Percentiles rank a stretch among this genome's conserved stretches.
These are phyloP conservation scores for Carcina quercana DNA, from an alignment of 2,888 invertebrate genomes.

Conservation along the genomic window DNA sequence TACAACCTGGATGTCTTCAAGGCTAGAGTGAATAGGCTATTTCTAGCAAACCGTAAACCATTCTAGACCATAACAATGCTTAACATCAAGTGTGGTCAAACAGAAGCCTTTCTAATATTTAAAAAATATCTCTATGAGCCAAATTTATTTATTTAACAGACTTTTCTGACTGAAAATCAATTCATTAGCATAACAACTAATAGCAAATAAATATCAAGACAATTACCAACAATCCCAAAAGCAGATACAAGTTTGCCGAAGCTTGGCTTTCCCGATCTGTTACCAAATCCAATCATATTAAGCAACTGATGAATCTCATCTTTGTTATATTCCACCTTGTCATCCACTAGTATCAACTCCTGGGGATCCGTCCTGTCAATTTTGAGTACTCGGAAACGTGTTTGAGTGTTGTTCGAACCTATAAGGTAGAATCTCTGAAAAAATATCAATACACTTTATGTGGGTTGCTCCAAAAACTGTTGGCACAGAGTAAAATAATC, in stretches of 20 bases:
- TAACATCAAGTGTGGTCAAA: no score
- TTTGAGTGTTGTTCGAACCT: constrained; percentile 95
- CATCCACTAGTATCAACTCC: constrained; percentile 88
- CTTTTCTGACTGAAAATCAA: no score
- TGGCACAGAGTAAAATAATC: no score
- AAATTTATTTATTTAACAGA: no score
- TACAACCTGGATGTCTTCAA: no score
- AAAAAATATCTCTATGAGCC: no score
- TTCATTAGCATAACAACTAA: neutral
- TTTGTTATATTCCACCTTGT: constrained; percentile 91
- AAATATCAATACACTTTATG: no score
- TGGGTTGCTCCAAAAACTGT: no score
- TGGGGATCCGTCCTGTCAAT: constrained; percentile 92
- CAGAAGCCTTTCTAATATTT: no score
- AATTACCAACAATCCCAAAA: constrained; percentile 93
- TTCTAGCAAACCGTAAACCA: no score
- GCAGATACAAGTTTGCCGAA: constrained; percentile 88
- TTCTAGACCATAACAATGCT: no score
- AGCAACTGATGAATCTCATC: constrained; percentile 90
- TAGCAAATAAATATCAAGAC: neutral
- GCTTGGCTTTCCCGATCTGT: constrained; percentile 58
- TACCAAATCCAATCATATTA: constrained; percentile 76
- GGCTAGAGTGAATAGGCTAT: no score
- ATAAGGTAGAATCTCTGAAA: constrained; percentile 93
- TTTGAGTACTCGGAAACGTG: constrained; percentile 92